phyloP scores from a whole-genome alignment of 2,113 vertebrate species.

The Salminus brasiliensis region DNA sequence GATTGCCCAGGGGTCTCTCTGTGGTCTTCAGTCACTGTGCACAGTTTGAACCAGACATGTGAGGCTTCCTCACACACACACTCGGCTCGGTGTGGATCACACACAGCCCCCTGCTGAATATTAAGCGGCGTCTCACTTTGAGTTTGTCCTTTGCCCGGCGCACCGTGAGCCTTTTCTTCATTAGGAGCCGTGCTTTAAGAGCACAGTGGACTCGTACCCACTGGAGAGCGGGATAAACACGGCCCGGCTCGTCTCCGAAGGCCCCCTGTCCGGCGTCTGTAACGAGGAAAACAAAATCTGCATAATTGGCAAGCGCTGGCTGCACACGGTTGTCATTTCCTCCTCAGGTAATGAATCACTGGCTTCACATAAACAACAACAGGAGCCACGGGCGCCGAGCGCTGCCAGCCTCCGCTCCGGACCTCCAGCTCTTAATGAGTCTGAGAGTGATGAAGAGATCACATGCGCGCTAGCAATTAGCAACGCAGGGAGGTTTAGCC shows the following conservation, averaged over 20 bases:
- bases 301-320: conserved; percentile 59
- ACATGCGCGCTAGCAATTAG: conserved; percentile 34
- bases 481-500: neutral
- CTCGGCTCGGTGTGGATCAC: neutral
- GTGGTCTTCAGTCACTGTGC: neutral
- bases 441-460: too few species aligned
- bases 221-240: neutral
- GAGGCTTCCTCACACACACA: neutral
- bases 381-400: conserved; percentile 15
- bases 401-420: too few species aligned
- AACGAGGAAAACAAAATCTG: conserved; percentile 56
- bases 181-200: neutral
- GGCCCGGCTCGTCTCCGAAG: conserved; percentile 34
- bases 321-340: conserved; percentile 41
- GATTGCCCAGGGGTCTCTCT: neutral
- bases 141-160: neutral
- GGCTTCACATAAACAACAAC: conserved; percentile 46
- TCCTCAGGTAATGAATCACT: conserved; percentile 58
- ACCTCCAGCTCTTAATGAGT: conserved; percentile 46
- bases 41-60: neutral
- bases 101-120: neutral
- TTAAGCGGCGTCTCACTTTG: neutral
- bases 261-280: conserved; percentile 43
- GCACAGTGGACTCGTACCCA: too few species aligned
- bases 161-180: neutral